Conservation (phyloP, 2,797 vertebrate genomes). For the Mionectes olivaceus region DNA sequence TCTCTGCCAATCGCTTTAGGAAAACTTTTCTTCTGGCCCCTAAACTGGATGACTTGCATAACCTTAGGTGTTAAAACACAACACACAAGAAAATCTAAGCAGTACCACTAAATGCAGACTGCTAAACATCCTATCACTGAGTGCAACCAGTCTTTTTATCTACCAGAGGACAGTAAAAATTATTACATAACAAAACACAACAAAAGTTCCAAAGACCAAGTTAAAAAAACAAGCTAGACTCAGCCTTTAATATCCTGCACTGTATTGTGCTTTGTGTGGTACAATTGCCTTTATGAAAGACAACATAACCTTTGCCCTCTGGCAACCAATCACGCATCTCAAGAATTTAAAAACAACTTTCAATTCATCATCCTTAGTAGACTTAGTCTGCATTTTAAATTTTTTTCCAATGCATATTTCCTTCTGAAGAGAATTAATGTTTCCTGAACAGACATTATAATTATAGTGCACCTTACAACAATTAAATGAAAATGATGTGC, state of each 20-base stretch:
- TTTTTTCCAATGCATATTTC: not conserved
- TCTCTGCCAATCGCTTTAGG: not conserved
- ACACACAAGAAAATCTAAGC: not conserved
- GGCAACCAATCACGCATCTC: not conserved
- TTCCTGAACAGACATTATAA: not conserved
- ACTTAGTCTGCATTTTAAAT: not conserved
- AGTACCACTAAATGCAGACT: not conserved
- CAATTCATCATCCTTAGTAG: not conserved
- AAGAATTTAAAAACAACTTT: not conserved
- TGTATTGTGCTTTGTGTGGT: not conserved
- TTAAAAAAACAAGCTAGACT: not conserved
- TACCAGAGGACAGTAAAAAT: not conserved
- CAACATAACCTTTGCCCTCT: not conserved
- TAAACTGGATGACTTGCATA: not conserved
- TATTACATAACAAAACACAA: not conserved
- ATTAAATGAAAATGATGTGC: not conserved
- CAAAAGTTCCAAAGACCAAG: not conserved
- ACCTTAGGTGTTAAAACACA: not conserved
- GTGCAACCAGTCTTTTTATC: not conserved
- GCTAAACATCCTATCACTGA: not conserved
- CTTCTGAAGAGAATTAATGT: not conserved
- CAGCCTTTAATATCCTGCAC: not conserved
- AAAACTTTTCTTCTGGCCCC: not conserved
- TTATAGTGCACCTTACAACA: not conserved
- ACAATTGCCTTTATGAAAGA: not conserved